Evolutionary conservation across 2,113 vertebrate species (phyloP).

Genomic region (Crocuta crocuta): DNA sequence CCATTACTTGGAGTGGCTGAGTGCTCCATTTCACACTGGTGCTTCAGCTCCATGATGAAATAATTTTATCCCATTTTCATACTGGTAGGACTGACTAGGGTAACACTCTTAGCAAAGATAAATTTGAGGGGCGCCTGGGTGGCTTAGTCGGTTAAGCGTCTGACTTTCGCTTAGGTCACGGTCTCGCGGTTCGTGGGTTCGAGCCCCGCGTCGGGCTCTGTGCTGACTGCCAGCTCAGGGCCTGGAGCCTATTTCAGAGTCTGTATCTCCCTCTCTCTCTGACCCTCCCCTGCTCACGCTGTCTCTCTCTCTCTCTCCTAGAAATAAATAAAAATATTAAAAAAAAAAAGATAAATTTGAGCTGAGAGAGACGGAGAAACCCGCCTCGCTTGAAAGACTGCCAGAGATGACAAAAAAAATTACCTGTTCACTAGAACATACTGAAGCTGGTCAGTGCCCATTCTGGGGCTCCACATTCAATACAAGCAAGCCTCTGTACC

Average conservation of each 20-base stretch:
- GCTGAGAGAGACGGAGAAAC: neutral
- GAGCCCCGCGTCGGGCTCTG: no score
- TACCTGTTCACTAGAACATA: neutral
- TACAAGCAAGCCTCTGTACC: neutral
- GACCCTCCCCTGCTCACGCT: no score
- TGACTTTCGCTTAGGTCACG: no score
- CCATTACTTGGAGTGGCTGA: neutral
- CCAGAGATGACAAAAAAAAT: neutral
- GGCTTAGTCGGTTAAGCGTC: no score
- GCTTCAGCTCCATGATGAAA: neutral
- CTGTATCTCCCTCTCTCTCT: no score
- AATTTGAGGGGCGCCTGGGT: neutral
- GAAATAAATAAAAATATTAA: no score
- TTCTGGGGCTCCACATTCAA: neutral
- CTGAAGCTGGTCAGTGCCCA: neutral
- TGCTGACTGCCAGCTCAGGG: no score
- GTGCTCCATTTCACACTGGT: neutral
- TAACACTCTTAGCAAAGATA: neutral
- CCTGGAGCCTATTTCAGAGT: no score
- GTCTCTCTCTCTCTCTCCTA: no score
- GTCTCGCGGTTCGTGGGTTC: no score
- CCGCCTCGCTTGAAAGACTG: neutral
- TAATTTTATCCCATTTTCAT: neutral
- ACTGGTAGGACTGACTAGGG: neutral
- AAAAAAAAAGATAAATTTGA: neutral